These are phyloP conservation scores for Netta rufina DNA, from an alignment of 2,797 vertebrate genomes.

Conservation along the genomic window DNA sequence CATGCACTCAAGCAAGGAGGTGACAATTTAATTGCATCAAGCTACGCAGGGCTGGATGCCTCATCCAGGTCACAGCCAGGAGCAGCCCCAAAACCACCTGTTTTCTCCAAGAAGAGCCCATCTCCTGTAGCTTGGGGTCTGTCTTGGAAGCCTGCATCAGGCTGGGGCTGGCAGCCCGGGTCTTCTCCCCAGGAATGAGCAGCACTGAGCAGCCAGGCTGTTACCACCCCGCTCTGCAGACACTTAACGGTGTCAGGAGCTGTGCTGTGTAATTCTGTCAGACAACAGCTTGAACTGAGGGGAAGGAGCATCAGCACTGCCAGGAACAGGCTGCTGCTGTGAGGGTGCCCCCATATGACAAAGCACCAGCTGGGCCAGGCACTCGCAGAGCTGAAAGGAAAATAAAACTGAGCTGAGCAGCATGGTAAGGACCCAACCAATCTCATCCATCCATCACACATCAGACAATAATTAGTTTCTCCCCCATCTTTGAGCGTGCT, in stretches of 20 bases:
- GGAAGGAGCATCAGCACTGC: neutral
- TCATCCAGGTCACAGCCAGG: neutral
- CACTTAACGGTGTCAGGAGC: neutral
- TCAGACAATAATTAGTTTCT: neutral
- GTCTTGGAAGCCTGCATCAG: neutral
- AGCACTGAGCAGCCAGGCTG: neutral
- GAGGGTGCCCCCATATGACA: neutral
- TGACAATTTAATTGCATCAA: neutral
- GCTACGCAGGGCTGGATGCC: neutral
- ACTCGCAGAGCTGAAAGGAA: neutral
- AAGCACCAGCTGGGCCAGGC: neutral
- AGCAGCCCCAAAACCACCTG: neutral
- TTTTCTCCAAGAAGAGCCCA: neutral
- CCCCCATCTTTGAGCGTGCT: neutral
- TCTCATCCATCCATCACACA: neutral
- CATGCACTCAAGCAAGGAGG: neutral
- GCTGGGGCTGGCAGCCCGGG: neutral
- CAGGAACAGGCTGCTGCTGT: neutral
- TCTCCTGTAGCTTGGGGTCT: neutral
- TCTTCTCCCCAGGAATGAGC: neutral
- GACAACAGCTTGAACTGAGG: neutral
- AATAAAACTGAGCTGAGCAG: neutral
- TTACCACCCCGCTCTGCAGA: neutral
- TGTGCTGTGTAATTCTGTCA: neutral
- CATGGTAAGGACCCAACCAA: neutral